Evolutionary conservation across 1,140 invertebrate genomes (phyloP).

Genomic region (Anadara kagoshimensis): DNA sequence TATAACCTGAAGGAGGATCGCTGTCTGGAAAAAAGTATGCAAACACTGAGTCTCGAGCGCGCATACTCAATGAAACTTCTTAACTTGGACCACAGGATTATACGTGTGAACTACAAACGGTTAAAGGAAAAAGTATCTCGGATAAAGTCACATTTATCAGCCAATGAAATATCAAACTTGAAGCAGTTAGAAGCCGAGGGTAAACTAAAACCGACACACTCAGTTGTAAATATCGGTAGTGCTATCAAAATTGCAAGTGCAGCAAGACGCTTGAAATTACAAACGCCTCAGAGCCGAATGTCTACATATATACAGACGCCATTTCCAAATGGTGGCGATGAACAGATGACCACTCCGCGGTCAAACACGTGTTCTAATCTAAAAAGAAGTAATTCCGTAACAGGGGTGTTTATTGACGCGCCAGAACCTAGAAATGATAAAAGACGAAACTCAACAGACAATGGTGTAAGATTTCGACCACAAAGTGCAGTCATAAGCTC

Average conservation of each 20-base stretch:
- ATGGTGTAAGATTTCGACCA: conserved; percentile 35
- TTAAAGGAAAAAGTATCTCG: conserved; percentile 64
- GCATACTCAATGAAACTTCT: conserved; percentile 62
- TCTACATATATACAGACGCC: background rate
- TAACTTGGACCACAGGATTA: conserved; percentile 59
- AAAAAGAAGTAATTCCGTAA: conserved; percentile 60
- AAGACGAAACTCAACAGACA: conserved; percentile 39
- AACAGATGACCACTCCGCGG: conserved; percentile 26
- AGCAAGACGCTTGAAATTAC: conserved; percentile 55
- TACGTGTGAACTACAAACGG: conserved; percentile 63
- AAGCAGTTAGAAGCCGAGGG: conserved; percentile 59
- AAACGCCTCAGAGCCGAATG: conserved; percentile 23
- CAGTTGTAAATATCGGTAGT: conserved; percentile 50
- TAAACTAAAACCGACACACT: conserved; percentile 50
- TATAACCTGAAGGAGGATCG: conserved; percentile 67
- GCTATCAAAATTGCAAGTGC: conserved; percentile 67
- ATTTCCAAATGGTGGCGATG: background rate
- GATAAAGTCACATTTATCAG: conserved; percentile 60
- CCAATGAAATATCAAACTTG: conserved; percentile 62
- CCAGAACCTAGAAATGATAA: conserved; percentile 31
- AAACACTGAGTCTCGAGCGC: conserved; percentile 60
- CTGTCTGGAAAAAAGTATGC: conserved; percentile 61
- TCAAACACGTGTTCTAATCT: conserved; percentile 31
- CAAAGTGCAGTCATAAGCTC: conserved; percentile 31
- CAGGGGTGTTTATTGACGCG: conserved; percentile 60